A percentile compares a stretch with the other conserved stretches of the same genome.
phyloP scores from a whole-genome alignment of 2,113 vertebrate species.

The Paramisgurnus dabryanus region DNA sequence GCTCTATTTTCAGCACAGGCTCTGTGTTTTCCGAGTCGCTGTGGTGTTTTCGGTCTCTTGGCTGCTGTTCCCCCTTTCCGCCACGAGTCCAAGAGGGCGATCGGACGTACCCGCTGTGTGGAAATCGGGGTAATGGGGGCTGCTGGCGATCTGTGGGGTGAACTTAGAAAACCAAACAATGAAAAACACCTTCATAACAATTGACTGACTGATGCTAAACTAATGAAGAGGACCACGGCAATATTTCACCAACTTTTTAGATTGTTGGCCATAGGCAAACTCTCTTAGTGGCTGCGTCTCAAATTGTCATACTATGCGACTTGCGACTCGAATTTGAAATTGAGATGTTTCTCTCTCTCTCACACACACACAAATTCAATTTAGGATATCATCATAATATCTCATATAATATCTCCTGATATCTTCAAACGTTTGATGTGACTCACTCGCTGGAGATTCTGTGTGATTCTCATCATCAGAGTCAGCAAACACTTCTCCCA shows the following conservation, averaged over 20 bases:
- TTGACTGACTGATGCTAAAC: background rate
- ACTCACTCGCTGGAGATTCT: constrained; percentile 83
- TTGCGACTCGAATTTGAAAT: background rate
- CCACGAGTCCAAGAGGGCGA: constrained; percentile 91
- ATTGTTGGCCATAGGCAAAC: background rate
- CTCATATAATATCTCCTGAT: background rate
- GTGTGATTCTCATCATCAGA: constrained; percentile 91
- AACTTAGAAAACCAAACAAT: constrained; percentile 25
- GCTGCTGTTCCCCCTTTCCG: constrained; percentile 77
- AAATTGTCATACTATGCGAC: no score
- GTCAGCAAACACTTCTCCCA: constrained; percentile 93
- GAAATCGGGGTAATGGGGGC: constrained; percentile 66
- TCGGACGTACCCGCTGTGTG: constrained; percentile 83
- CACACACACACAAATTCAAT: background rate
- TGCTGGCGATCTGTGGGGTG: constrained; percentile 80
- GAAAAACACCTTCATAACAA: background rate
- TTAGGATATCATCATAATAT: background rate
- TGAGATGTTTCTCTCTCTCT: background rate
- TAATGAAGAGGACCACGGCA: background rate
- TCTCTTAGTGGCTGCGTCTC: background rate
- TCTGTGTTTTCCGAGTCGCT: constrained; percentile 83
- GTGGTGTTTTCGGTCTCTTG: constrained; percentile 84
- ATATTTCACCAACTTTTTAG: background rate
- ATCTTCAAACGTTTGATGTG: background rate
- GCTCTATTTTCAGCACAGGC: constrained; percentile 82